Evolutionary conservation across 2,888 invertebrate genomes (phyloP).

Genomic region (Trachelus tabidus): DNA sequence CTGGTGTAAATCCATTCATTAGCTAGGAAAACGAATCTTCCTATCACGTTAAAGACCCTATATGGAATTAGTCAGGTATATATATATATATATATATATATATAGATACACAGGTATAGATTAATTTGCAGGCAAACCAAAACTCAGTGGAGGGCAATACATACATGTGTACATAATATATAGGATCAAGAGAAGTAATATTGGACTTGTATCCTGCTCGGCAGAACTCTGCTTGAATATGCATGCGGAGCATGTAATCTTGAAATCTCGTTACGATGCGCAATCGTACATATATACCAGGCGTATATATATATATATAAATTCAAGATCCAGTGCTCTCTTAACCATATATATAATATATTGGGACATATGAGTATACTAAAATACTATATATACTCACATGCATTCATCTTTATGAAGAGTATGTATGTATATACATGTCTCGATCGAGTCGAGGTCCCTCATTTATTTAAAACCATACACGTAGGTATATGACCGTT

Average conservation of each 20-base stretch:
- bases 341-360: neutral
- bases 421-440: neutral
- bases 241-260: neutral
- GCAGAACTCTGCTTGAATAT: neutral
- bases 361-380: neutral
- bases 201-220: neutral
- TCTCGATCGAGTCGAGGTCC: neutral
- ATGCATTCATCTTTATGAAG: neutral
- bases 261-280: neutral
- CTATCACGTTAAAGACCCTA: neutral
- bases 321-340: neutral
- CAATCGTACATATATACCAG: neutral
- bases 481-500: neutral
- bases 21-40: neutral
- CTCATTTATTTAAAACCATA: neutral
- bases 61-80: neutral
- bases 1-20: neutral
- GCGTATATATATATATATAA: neutral
- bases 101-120: neutral
- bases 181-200: neutral
- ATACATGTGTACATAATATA: neutral
- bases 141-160: neutral
- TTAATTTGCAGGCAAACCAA: neutral
- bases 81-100: no score
- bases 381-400: neutral